phyloP scores from a whole-genome alignment of 2,113 vertebrate species.

The Dipodomys stephensi region DNA sequence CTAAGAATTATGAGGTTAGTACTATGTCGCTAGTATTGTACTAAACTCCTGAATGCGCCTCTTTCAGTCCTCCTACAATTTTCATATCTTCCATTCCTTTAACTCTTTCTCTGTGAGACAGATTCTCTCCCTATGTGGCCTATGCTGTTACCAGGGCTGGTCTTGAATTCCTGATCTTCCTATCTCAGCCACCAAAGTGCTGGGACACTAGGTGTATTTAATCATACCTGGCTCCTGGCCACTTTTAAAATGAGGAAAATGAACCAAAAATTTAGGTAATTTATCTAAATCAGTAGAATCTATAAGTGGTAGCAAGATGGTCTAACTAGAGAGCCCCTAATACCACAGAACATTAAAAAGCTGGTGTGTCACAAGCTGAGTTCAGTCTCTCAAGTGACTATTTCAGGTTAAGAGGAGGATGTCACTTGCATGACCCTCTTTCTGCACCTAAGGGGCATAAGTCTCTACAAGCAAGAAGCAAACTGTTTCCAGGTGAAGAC shows the following conservation, averaged over 20 bases:
- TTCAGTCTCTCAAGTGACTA: not conserved
- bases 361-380: not conserved
- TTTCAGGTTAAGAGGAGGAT: not conserved
- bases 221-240: no score
- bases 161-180: no score
- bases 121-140: no score
- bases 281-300: not conserved
- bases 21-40: not conserved
- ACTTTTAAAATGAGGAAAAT: constrained; percentile 6
- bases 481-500: constrained; percentile 11
- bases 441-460: not conserved
- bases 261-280: not conserved
- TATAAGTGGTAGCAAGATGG: not conserved
- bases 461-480: not conserved
- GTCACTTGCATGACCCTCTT: not conserved
- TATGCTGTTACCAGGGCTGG: no score
- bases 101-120: no score
- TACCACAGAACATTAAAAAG: not conserved
- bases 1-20: not conserved
- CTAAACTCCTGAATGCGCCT: not conserved
- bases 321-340: not conserved
- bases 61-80: not conserved
- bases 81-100: not conserved
- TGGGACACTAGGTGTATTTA: no score
- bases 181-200: no score